Evolutionary conservation across 1,140 invertebrate genomes (phyloP), one percentile per base, ranked within the genome.

Genomic region (Magallana angulata): DNA sequence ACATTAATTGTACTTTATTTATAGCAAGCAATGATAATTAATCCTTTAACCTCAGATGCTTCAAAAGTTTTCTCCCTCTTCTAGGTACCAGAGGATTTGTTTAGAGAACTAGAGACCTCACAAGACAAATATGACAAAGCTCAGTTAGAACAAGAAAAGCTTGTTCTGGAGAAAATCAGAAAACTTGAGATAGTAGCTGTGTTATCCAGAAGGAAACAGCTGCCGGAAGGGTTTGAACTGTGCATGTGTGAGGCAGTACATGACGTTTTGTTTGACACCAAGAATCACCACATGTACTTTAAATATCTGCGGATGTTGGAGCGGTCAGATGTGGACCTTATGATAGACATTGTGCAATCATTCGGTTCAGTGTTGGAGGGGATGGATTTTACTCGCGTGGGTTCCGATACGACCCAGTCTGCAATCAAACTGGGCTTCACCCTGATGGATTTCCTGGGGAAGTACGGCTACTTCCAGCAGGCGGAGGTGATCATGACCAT

Each of bases 91-190:
- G 87, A 90, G n/a, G 90, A 91, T 82, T 91, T 91, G 64, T 90
- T 91, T 62, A 82, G 91, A 58, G 88, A 85, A 48, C 83, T 94
- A 57, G 84, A 91, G 57, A 81, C 89, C 30, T 92, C 92, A 36
- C 24, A 62, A 57, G 76, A 87, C 56, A 84, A 89, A 57, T 92
- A 89, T 48, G 93, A 93, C 68, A 82, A 88, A 97, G 98, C 98
- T 94, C 98, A 98, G 94, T 98, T 99, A 97, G 98, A 98, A 94
- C 96, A 96, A 82, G 98, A 99, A 95, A 98, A 98, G 97, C 97
- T 97, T 94, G 98, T 98, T 3, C 97, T 97, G 90, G 98, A 98
- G 93, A 98, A 98, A 95, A 97, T 97, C 92, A 97, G 98, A 91
- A 98, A 98, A 94, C 95, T 99, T 76, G 98, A 98, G 94, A 98